Conservation (phyloP, 1,140 invertebrate species). For the Bradynema listronoti region DNA sequence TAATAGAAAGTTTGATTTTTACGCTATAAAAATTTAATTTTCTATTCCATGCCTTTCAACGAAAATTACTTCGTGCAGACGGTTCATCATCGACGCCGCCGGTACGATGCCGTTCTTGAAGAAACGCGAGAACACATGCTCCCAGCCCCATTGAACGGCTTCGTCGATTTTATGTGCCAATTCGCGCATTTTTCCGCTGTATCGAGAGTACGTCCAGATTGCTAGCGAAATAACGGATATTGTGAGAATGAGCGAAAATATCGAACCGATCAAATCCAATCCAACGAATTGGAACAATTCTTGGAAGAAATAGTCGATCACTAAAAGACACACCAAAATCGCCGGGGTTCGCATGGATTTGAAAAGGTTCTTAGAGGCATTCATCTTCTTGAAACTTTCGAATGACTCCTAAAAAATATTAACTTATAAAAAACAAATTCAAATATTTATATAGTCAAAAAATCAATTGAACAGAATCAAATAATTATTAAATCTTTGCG, state of each 20-base stretch:
- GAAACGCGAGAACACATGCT: not conserved
- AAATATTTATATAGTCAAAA: slow-evolving; percentile 2
- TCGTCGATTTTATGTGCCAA: slow-evolving; percentile 11
- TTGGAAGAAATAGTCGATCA: slow-evolving; percentile 54
- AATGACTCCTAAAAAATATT: slow-evolving; percentile 44
- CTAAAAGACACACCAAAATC: slow-evolving; percentile 48
- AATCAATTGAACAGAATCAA: not conserved
- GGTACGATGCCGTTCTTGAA: not conserved
- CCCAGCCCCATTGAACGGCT: slow-evolving; percentile 11
- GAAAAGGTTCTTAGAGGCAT: slow-evolving; percentile 56
- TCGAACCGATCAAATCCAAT: slow-evolving; percentile 43
- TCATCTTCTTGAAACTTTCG: slow-evolving; percentile 45
- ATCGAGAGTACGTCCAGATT: slow-evolving; percentile 52
- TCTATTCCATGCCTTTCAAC: too few species aligned
- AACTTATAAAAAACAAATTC: slow-evolving; percentile 2
- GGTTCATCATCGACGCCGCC: too few species aligned
- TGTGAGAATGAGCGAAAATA: slow-evolving; percentile 48
- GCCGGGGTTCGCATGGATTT: slow-evolving; percentile 58
- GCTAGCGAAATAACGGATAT: slow-evolving; percentile 41
- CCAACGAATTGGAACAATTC: slow-evolving; percentile 56
- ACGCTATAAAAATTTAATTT: too few species aligned
- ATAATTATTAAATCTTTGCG: too few species aligned
- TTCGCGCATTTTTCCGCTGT: slow-evolving; percentile 50
- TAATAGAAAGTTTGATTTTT: too few species aligned
- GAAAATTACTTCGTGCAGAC: too few species aligned